A percentile compares a stretch with the other conserved stretches of the same genome.
phyloP scores from a whole-genome alignment of 2,113 vertebrate genomes.

The Erinaceus europaeus region DNA sequence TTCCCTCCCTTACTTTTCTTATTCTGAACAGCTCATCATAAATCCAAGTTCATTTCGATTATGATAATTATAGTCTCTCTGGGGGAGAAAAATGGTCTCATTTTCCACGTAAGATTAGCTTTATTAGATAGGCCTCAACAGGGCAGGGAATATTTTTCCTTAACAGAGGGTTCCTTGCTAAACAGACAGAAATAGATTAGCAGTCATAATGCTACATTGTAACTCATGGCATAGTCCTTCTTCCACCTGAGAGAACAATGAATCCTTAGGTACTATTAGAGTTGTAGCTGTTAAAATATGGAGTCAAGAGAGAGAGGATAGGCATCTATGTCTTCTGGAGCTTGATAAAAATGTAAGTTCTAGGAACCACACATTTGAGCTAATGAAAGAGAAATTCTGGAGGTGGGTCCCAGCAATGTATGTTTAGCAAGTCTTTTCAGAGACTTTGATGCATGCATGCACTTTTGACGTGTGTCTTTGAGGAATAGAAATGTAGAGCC shows the following conservation, averaged over 20 bases:
- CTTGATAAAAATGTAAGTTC: background rate
- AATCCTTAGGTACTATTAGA: background rate
- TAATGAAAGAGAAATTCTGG: background rate
- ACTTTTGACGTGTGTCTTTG: background rate
- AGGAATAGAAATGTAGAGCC: background rate
- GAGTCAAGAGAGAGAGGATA: background rate
- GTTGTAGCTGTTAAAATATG: background rate
- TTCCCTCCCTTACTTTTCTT: background rate
- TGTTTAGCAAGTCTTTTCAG: background rate
- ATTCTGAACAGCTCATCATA: background rate
- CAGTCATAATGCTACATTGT: background rate
- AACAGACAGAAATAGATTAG: constrained; percentile 19
- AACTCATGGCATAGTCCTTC: background rate
- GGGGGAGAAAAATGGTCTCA: background rate
- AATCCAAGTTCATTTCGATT: background rate
- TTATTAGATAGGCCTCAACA: background rate
- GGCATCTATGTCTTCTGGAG: background rate
- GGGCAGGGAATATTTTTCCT: background rate
- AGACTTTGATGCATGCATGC: background rate
- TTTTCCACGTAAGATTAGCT: background rate
- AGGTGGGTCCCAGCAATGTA: background rate
- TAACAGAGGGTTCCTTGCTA: background rate
- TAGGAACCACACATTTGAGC: background rate
- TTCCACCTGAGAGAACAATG: background rate
- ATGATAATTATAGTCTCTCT: background rate